phyloP scores from a whole-genome alignment of 2,113 vertebrate genomes.

The Tetraodon nigroviridis region DNA sequence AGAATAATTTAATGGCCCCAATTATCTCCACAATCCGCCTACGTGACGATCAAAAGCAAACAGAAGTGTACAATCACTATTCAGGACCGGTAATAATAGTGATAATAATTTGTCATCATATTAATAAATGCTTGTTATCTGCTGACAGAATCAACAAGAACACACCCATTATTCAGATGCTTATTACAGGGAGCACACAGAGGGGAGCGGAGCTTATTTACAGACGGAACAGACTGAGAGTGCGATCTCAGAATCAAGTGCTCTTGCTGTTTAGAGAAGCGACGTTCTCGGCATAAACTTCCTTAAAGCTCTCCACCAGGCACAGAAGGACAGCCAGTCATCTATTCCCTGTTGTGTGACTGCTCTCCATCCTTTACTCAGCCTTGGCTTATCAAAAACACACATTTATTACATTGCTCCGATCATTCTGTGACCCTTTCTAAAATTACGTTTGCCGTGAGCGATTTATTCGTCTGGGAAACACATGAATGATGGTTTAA shows the following conservation, averaged over 20 bases:
- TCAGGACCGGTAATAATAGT: conserved; percentile 28
- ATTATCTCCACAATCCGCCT: conserved; percentile 25
- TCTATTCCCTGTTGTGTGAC: no score
- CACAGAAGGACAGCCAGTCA: no score
- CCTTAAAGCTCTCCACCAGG: conserved; percentile 33
- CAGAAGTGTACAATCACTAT: conserved; percentile 31
- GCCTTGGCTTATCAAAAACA: neutral
- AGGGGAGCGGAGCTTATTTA: conserved; percentile 53
- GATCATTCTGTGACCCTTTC: neutral
- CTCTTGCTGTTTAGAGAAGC: conserved; percentile 37
- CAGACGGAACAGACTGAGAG: conserved; percentile 53
- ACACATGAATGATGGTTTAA: neutral
- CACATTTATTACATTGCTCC: neutral
- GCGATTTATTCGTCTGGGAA: conserved; percentile 29
- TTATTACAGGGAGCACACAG: conserved; percentile 14
- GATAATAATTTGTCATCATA: conserved; percentile 24
- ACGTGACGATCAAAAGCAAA: conserved; percentile 26
- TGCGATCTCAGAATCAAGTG: conserved; percentile 56
- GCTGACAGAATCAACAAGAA: conserved; percentile 13
- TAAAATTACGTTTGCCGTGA: neutral
- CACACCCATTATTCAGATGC: conserved; percentile 10
- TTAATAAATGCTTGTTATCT: conserved; percentile 28
- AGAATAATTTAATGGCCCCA: conserved; percentile 20
- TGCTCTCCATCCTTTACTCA: no score
- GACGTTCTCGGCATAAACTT: conserved; percentile 46